Evolutionary conservation across 2,113 vertebrate species (phyloP), one percentile per base, ranked within the genome.

Genomic region (Engystomops pustulosus): DNA sequence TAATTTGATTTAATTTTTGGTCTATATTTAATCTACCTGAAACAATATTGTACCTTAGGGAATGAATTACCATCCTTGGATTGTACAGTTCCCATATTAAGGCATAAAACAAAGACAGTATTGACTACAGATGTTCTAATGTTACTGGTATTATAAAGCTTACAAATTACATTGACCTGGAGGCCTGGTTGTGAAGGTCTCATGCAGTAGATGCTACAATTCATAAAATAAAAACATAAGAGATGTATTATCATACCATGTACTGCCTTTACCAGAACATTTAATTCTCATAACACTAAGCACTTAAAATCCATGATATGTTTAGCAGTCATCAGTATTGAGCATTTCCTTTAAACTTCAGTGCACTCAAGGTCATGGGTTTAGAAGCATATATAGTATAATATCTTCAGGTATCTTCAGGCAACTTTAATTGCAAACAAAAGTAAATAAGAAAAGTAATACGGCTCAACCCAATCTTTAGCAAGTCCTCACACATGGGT

Each of bases 1-100:
- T 89, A 93, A 93, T 93, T 92, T 91, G 87, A 92, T 93, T 94
- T 92, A 92, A 90, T 88, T 91, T 94, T 93, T 92, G 88, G 90
- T 90, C 89, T 90, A 90, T 86, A 87, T 90, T 91, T 93, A 93
- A 91, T 92, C 88, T 93, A 93, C 90, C 89, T 92, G 90, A 92
- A 93, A 92, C 79, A 80, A 79, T 89, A 75, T 87, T 86, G 74
- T 88, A 91, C 92, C 88, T 91, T 86, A 75, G 55, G 55, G 82
- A 86, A 91, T 79, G 89, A 87, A 90, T 89, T 86, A 88, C 87
- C 86, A 80, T 67, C 67, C 89, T 89, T 86, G 85, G 86, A 87
- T 87, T 88, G 55, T 83, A 87, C 44, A 81, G 75, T 80, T 91
- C 89, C 44, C 47, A 81, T 83, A 86, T 67, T 67, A 81, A 79